Evolutionary conservation across 2,888 invertebrate species (phyloP).

Genomic region (Tortricodes alternella): DNA sequence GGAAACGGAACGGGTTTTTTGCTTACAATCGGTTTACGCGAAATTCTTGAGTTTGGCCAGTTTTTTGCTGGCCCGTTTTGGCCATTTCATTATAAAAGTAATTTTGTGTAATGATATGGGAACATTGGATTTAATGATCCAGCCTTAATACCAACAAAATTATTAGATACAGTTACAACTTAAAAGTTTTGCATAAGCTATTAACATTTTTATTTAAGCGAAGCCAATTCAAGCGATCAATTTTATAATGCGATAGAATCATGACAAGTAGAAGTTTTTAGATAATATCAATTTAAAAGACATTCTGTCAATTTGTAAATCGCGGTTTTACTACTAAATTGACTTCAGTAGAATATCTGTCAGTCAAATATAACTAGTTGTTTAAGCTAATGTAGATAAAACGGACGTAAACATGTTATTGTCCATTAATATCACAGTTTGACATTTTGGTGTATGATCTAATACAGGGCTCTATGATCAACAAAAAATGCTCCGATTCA

Average conservation of each 20-base stretch:
- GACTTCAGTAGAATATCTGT: no score
- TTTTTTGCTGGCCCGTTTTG: slow-evolving; percentile 53
- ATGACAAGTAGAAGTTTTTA: no score
- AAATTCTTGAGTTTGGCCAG: slow-evolving; percentile 60
- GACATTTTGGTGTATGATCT: slow-evolving; percentile 61
- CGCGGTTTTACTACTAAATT: no score
- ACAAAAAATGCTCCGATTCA: slow-evolving; percentile 25
- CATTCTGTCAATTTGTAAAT: not conserved
- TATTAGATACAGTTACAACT: slow-evolving; percentile 17
- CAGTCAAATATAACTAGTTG: no score
- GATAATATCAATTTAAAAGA: not conserved
- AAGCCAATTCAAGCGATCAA: not conserved
- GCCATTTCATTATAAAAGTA: slow-evolving; percentile 62
- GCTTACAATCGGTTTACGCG: slow-evolving; percentile 63
- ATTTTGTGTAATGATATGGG: slow-evolving; percentile 53
- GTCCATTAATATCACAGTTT: slow-evolving; percentile 50
- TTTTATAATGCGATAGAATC: not conserved
- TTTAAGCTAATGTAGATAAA: no score
- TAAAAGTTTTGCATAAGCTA: slow-evolving; percentile 12
- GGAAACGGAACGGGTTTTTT: slow-evolving; percentile 63
- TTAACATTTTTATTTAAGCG: slow-evolving; percentile 4
- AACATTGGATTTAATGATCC: slow-evolving; percentile 11
- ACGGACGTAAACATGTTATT: slow-evolving; percentile 1
- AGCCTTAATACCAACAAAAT: slow-evolving; percentile 23
- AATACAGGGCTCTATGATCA: slow-evolving; percentile 47